Evolutionary conservation across 2,797 vertebrate species (phyloP), one percentile per base, ranked within the genome.

Genomic region (Ctenopoma multispine): DNA sequence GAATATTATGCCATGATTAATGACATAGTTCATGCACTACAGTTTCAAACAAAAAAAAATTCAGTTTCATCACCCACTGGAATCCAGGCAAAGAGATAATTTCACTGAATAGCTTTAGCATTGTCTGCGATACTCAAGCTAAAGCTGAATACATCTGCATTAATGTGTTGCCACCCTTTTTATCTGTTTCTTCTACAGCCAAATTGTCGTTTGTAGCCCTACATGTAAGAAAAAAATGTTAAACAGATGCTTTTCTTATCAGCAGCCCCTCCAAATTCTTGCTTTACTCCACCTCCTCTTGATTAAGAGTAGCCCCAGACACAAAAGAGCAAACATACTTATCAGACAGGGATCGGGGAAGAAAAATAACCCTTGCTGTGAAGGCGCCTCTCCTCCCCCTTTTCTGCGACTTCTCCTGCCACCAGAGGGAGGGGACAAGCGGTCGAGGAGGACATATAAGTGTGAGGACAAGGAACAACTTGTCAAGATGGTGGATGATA

Each of bases 401-500:
- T 83, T 81, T 69, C 38, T 63, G 23, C 54, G 57, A 63, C 85
- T 80, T 79, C 56, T 51, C 43, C 53, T 48, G 80, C 60, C 68
- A 51, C 36, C 48, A 13, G 69, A 65, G 67, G 50, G 78, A 81
- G 80, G 66, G 64, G 64, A 81, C 71, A 12, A 62, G 72, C 72
- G 64, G 80, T 73, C 71, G 69, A 84, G 79, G 87, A 87, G 90
- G 83, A 85, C 74, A 76, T 67, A 86, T 79, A 88, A 80, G 79
- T 69, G 78, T 34, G 47, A 53, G 74, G 82, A 88, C 87, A 86
- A 92, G 86, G 80, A 91, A 87, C 85, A 86, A 84, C 90, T 90
- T 92, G 93, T 92, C 92, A 92, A 91, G 87, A 91, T 92, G 87
- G 87, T 56, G 57, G 80, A 76, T 88, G 84, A 93, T 92, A 90